Evolutionary conservation across 2,797 vertebrate genomes (phyloP).

Genomic region (Mormyrus hasselquistii): DNA sequence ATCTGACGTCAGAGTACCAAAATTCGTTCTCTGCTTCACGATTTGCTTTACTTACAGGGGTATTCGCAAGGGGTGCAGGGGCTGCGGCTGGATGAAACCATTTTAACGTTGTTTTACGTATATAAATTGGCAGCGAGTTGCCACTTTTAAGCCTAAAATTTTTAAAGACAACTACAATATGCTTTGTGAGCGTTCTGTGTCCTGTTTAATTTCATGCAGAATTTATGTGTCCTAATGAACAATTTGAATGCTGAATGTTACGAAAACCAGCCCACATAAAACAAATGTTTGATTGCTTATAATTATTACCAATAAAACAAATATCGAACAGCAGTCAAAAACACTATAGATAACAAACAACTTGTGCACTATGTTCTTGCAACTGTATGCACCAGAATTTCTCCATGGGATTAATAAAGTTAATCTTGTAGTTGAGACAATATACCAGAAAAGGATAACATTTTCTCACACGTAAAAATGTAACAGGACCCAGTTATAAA

Average conservation of each 20-base stretch:
- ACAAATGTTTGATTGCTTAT: neutral
- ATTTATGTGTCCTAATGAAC: neutral
- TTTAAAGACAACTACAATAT: neutral
- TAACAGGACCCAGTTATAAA: neutral
- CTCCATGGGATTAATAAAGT: neutral
- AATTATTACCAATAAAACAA: neutral
- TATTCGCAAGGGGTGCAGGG: neutral
- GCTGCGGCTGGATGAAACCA: neutral
- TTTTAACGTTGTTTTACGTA: neutral
- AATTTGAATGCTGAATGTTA: no score
- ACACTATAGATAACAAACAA: neutral
- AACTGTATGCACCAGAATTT: neutral
- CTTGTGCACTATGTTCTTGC: neutral
- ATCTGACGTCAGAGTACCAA: conserved; percentile 55
- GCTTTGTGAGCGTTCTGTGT: neutral
- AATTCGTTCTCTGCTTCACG: conserved; percentile 17
- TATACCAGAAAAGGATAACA: neutral
- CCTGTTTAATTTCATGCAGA: neutral
- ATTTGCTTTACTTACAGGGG: neutral
- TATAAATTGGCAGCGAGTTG: neutral
- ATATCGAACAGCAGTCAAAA: neutral
- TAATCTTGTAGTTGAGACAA: neutral
- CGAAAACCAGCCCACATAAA: neutral
- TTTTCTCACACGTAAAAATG: neutral
- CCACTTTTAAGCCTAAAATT: neutral